phyloP scores from a whole-genome alignment of 2,797 vertebrate species.

The Sebastes minor region DNA sequence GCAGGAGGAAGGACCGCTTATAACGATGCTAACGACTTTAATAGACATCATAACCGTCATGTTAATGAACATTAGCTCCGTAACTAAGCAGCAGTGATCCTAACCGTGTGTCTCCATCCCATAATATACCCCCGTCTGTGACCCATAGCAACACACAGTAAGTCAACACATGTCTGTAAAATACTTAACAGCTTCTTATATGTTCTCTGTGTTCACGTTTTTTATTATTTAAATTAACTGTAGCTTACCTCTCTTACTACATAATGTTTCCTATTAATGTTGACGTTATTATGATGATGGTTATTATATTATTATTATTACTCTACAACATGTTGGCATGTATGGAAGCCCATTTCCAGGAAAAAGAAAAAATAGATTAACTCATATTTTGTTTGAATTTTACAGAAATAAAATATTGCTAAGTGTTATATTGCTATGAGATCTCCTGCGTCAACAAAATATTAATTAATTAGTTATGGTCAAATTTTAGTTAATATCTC shows the following conservation, averaged over 20 bases:
- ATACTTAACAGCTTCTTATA: accelerated
- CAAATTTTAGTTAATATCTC: no score
- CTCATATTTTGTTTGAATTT: no score
- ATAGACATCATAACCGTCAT: background rate
- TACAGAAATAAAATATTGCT: no score
- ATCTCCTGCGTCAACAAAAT: no score
- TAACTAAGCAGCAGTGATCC: background rate
- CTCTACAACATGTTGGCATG: background rate
- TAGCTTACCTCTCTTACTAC: no score
- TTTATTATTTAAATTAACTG: background rate
- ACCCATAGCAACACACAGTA: constrained; percentile 39
- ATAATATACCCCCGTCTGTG: background rate
- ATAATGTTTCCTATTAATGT: background rate
- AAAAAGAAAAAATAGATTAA: background rate
- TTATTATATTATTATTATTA: no score
- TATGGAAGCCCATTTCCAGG: background rate
- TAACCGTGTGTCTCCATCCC: background rate
- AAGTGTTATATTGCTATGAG: no score
- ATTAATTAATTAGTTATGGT: no score
- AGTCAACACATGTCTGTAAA: constrained; percentile 15
- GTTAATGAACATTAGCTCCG: background rate
- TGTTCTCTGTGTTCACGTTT: no score
- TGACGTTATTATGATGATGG: background rate
- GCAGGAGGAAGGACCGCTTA: background rate
- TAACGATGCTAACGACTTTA: constrained; percentile 39